A percentile compares a stretch with the other conserved stretches of the same genome.
Conservation (phyloP, 2,797 vertebrate genomes). For the Pteropus rufus region DNA sequence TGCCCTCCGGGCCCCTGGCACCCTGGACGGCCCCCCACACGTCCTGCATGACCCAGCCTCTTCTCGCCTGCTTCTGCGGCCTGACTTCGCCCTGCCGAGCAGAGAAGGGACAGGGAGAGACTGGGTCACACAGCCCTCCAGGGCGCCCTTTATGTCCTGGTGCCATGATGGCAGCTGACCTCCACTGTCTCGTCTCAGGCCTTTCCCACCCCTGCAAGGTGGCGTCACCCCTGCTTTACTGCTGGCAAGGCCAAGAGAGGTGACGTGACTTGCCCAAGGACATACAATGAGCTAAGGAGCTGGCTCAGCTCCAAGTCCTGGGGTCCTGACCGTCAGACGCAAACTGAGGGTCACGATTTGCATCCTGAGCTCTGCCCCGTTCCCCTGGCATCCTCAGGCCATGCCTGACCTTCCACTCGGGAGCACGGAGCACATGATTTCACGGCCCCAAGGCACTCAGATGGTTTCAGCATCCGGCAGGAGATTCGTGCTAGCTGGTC, state of each 20-base stretch:
- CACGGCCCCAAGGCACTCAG: background rate
- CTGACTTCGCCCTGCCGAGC: too few relatives aligned
- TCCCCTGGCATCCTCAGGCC: background rate
- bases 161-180: background rate
- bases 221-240: accelerated
- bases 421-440: too few relatives aligned
- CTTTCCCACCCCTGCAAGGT: background rate
- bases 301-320: background rate
- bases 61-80: background rate
- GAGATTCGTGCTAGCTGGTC: background rate
- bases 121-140: accelerated
- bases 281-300: background rate
- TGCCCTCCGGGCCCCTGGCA: background rate
- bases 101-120: background rate
- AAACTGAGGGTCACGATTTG: background rate
- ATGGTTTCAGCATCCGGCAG: background rate
- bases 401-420: background rate
- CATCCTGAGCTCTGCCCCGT: background rate
- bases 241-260: background rate
- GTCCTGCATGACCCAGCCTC: background rate
- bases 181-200: accelerated
- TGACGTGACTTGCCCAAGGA: background rate
- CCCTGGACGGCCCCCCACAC: background rate
- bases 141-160: accelerated
- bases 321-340: background rate